Evolutionary conservation across 2,797 vertebrate genomes (phyloP), one percentile per base, ranked within the genome.

Genomic region (Phaenicophaeus curvirostris): DNA sequence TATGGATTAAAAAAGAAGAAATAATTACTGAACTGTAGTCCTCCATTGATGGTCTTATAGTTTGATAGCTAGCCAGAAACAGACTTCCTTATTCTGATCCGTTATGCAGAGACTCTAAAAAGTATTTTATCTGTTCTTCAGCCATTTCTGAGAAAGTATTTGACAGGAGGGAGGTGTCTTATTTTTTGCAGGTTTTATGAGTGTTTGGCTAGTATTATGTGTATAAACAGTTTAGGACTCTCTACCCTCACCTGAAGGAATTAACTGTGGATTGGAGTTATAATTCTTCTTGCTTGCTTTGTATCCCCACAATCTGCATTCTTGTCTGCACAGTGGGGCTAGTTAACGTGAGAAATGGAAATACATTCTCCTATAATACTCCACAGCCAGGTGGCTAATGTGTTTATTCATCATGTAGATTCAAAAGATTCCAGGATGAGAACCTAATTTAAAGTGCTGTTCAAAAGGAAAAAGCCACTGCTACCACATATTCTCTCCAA

Each of bases 51-150:
- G 30, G 78, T 85, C 79, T 73, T 80, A 37, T 51, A 83, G 57
- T 35, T 35, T 91, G 72, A 87, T 71, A 83, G 57, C 17, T 68
- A 91, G 91, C 33, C 33, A 85, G 58, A 77, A 76, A 15, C 24
- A 85, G 42, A 74, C 83, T 91, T 93, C 11, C 46, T 87, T 89
- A 68, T 91, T 91, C 68, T 89, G 19, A 85, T 83, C 48, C 53
- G 59, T 59, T 35, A 63, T 62, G 6, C 16, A 39, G 19, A 58
- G 21, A 51, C 18, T 74, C 20, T 74, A 67, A n/a, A 21, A 59
- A 69, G 53, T 31, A 13, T 66, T 93, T 72, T 65, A 44, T 73
- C 35, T 85, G 13, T 1, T 68, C 91, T 87, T 73, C 46, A 74
- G 11, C 2, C 18, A 39, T 74, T 73, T 80, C 57, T 80, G 53